Conservation (phyloP, 2,888 invertebrate species). For the Heliconius cydno region DNA sequence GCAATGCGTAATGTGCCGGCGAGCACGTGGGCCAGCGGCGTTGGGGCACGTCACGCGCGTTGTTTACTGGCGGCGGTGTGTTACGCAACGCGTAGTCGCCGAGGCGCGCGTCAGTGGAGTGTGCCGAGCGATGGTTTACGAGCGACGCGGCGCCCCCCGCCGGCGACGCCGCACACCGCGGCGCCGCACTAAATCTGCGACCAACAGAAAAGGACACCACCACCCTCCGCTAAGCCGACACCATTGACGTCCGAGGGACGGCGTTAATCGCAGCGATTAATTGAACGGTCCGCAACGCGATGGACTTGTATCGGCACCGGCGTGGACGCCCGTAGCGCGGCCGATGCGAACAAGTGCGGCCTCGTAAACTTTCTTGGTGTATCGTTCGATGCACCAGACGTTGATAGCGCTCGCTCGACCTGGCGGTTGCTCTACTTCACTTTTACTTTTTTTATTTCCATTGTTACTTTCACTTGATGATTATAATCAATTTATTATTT, state of each 20-base stretch:
- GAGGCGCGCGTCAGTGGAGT: constrained; percentile 83
- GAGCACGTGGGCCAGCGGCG: constrained; percentile 71
- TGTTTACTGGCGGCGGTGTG: constrained; percentile 79
- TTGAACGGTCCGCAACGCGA: constrained; percentile 76
- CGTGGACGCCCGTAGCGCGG: constrained; percentile 73
- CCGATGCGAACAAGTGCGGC: constrained; percentile 78
- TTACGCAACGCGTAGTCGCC: constrained; percentile 83
- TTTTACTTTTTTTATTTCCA: constrained; percentile 27
- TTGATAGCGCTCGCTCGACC: constrained; percentile 69
- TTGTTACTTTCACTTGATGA: neutral
- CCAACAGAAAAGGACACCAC: constrained; percentile 79
- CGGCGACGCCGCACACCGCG: constrained; percentile 80
- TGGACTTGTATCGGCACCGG: constrained; percentile 76
- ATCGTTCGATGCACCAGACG: constrained; percentile 83
- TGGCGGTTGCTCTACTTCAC: constrained; percentile 70
- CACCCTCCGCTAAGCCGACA: constrained; percentile 78
- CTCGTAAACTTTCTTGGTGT: constrained; percentile 83
- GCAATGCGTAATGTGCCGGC: constrained; percentile 74
- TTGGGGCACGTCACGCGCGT: constrained; percentile 72
- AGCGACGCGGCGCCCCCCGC: constrained; percentile 75
- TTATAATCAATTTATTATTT: neutral
- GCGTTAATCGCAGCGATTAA: constrained; percentile 80
- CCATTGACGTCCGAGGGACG: constrained; percentile 77
- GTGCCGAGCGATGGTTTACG: constrained; percentile 83
- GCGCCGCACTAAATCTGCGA: constrained; percentile 83